Conservation (phyloP, 2,888 invertebrate genomes). For the Tetragonula carbonaria region DNA sequence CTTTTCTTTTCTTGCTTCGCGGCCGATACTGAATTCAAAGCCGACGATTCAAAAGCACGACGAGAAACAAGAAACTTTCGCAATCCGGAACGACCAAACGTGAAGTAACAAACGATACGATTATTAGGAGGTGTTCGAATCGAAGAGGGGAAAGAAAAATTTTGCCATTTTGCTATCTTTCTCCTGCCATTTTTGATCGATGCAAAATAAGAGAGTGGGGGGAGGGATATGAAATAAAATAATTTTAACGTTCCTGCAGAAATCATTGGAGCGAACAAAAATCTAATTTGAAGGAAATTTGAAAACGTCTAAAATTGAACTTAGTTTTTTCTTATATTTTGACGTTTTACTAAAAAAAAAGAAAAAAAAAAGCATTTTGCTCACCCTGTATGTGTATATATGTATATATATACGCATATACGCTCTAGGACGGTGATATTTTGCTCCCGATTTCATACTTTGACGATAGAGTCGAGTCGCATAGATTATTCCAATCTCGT, state of each 20-base stretch:
- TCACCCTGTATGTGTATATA: too few relatives aligned
- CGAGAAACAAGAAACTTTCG: not conserved
- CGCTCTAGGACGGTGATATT: not conserved
- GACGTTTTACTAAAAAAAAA: too few relatives aligned
- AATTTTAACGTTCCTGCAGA: too few relatives aligned
- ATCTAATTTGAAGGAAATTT: not conserved
- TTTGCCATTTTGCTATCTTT: not conserved
- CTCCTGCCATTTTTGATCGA: too few relatives aligned
- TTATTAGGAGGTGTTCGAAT: not conserved
- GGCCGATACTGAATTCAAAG: slow-evolving; percentile 25
- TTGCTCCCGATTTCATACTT: slow-evolving; percentile 19
- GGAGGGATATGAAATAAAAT: too few relatives aligned
- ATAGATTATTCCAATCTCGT: not conserved
- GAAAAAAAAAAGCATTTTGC: too few relatives aligned
- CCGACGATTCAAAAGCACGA: not conserved
- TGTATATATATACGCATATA: not conserved
- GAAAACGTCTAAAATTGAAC: too few relatives aligned
- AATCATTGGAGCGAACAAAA: not conserved
- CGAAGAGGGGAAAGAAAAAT: not conserved
- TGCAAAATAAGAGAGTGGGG: too few relatives aligned
- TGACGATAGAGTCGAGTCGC: slow-evolving; percentile 3
- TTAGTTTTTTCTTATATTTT: too few relatives aligned
- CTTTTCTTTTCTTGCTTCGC: not conserved
- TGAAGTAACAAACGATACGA: too few relatives aligned
- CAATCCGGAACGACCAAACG: not conserved